phyloP scores from a whole-genome alignment of 2,797 vertebrate genomes.

The Clarias platycephalus region DNA sequence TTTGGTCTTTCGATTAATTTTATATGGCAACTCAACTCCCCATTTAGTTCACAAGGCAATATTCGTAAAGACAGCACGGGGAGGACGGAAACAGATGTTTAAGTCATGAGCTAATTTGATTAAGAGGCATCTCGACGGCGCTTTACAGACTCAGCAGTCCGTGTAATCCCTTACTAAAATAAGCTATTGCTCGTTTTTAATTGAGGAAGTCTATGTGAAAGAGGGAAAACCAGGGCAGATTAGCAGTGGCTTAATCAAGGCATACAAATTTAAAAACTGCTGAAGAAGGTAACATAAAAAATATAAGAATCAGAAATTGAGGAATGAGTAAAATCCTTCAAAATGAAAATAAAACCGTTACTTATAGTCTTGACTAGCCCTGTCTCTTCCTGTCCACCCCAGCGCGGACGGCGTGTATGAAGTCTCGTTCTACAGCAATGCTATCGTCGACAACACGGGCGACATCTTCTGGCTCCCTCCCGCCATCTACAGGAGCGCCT shows the following conservation, averaged over 20 bases:
- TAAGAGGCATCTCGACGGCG: slow-evolving; percentile 46
- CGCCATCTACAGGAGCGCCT: slow-evolving; percentile 81
- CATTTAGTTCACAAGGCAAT: neutral
- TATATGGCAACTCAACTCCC: neutral
- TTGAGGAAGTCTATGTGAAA: slow-evolving; percentile 48
- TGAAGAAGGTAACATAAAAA: neutral
- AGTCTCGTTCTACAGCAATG: slow-evolving; percentile 82
- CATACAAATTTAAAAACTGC: neutral
- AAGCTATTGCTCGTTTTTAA: slow-evolving; percentile 55
- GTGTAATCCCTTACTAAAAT: slow-evolving; percentile 57
- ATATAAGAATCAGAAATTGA: neutral
- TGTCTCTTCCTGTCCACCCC: slow-evolving; percentile 4
- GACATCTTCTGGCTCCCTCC: slow-evolving; percentile 82
- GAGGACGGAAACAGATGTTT: slow-evolving; percentile 34
- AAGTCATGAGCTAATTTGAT: slow-evolving; percentile 45
- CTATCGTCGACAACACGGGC: slow-evolving; percentile 76
- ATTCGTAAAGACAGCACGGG: neutral
- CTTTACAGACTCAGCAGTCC: slow-evolving; percentile 36
- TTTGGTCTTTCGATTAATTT: neutral
- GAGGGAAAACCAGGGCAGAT: slow-evolving; percentile 44
- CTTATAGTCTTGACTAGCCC: too few relatives aligned
- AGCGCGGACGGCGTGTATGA: slow-evolving; percentile 83
- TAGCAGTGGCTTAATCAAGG: slow-evolving; percentile 49
- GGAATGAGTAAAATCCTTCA: too few relatives aligned
- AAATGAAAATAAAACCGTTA: too few relatives aligned